These are phyloP conservation scores for Helarctos malayanus DNA, from an alignment of 2,797 vertebrate species.

Conservation along the genomic window DNA sequence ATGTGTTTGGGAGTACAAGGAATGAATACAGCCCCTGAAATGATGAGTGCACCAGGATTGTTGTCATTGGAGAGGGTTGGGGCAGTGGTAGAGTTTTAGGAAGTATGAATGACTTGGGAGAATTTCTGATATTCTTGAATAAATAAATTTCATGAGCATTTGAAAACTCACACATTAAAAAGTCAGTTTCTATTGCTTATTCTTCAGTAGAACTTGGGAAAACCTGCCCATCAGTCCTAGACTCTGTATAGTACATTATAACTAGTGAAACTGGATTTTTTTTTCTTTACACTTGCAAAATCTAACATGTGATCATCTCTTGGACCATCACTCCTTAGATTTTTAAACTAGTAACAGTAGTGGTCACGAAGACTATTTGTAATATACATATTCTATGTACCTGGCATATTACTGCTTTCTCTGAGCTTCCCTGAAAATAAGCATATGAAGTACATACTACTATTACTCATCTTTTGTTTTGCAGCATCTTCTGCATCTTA, in stretches of 20 bases:
- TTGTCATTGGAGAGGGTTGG: not conserved
- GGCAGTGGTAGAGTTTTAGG: not conserved
- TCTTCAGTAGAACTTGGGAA: not conserved
- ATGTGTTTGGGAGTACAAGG: not conserved
- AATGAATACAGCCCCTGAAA: not conserved
- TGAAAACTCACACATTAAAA: not conserved
- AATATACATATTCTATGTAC: not conserved
- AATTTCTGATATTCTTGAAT: not conserved
- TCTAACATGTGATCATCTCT: not conserved
- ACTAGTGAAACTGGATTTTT: not conserved
- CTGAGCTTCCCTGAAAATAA: not conserved
- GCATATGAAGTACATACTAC: not conserved
- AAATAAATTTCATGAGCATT: not conserved
- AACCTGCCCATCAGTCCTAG: not conserved
- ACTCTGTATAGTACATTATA: not conserved
- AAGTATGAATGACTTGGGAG: not conserved
- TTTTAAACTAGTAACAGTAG: not conserved
- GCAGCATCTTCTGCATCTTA: too few species aligned
- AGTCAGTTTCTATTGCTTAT: not conserved
- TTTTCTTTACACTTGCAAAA: not conserved
- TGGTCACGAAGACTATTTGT: not conserved
- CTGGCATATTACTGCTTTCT: not conserved
- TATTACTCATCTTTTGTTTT: not conserved
- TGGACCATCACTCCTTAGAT: not conserved
- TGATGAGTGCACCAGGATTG: not conserved